Evolutionary conservation across 2,113 vertebrate species (phyloP).

Genomic region (Delphinus delphis): DNA sequence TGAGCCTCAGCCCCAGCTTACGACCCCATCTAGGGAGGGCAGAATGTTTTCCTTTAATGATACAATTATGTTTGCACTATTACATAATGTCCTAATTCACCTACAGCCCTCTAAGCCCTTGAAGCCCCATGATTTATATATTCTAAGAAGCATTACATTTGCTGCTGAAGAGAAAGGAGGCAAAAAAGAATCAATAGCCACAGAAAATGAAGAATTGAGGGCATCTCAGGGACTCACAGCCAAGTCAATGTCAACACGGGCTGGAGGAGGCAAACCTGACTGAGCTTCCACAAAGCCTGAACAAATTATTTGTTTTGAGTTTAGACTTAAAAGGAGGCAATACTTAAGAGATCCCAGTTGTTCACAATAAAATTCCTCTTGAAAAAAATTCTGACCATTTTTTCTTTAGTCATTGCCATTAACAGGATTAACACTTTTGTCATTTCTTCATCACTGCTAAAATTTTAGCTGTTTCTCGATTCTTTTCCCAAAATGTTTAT

Average conservation of each 20-base stretch:
- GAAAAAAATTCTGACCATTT: not conserved
- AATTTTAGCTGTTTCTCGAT: not conserved
- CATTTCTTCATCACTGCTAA: not conserved
- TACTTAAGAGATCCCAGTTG: not conserved
- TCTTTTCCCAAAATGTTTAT: not conserved
- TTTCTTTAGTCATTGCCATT: not conserved
- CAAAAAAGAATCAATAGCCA: not conserved
- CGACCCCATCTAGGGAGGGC: not conserved
- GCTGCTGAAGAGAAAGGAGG: not conserved
- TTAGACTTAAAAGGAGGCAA: not conserved
- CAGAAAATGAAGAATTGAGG: not conserved
- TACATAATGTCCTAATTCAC: not conserved
- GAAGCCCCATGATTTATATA: not conserved
- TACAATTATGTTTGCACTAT: not conserved
- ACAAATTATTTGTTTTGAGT: not conserved
- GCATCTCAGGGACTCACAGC: not conserved
- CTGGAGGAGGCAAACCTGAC: not conserved
- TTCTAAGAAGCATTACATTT: not conserved
- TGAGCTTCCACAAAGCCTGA: no score
- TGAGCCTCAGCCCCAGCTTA: not conserved
- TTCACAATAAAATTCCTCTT: not conserved
- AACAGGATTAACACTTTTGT: not conserved
- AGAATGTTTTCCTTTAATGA: not conserved
- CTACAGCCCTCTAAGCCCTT: not conserved
- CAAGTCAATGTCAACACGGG: not conserved